phyloP scores from a whole-genome alignment of 2,113 vertebrate species.

The Carassius gibelio region DNA sequence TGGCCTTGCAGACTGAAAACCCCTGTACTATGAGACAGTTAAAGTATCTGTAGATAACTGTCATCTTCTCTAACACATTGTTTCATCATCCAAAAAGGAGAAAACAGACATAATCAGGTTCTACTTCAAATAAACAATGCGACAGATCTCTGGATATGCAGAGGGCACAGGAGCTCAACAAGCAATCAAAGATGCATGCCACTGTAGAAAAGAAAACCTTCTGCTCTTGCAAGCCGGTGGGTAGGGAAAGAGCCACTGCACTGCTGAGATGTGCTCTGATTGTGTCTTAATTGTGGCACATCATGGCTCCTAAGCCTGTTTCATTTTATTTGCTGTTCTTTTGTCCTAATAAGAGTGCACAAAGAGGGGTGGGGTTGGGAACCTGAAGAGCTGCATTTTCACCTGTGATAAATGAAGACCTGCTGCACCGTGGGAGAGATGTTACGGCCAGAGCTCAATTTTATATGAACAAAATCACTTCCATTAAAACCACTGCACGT shows the following conservation, averaged over 20 bases:
- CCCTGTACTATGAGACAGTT: no score
- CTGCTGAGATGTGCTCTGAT: constrained; percentile 46
- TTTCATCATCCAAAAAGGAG: constrained; percentile 2
- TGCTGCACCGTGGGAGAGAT: constrained; percentile 43
- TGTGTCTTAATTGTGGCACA: constrained; percentile 46
- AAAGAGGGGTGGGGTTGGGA: constrained; percentile 6
- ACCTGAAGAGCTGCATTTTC: constrained; percentile 29
- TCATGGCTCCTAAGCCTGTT: constrained; percentile 20
- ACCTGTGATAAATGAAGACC: constrained; percentile 51
- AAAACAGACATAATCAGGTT: constrained; percentile 9
- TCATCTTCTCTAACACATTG: not conserved
- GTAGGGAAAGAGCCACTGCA: constrained; percentile 36
- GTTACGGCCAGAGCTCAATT: constrained; percentile 47
- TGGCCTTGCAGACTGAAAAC: no score
- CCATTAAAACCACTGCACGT: constrained; percentile 49
- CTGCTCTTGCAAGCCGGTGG: constrained; percentile 24
- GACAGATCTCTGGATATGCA: not conserved
- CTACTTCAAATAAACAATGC: constrained; percentile 9
- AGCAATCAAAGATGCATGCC: constrained; percentile 39
- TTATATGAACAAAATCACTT: constrained; percentile 62
- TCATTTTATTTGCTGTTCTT: constrained; percentile 9
- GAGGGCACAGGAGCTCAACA: constrained; percentile 19
- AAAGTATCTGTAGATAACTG: not conserved
- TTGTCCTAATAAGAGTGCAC: constrained; percentile 3
- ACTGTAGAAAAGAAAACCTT: constrained; percentile 39